Percentiles rank a stretch among this genome's conserved stretches.
Evolutionary conservation across 2,888 invertebrate genomes (phyloP).

Genomic region (Epiperipatus broadwayi): DNA sequence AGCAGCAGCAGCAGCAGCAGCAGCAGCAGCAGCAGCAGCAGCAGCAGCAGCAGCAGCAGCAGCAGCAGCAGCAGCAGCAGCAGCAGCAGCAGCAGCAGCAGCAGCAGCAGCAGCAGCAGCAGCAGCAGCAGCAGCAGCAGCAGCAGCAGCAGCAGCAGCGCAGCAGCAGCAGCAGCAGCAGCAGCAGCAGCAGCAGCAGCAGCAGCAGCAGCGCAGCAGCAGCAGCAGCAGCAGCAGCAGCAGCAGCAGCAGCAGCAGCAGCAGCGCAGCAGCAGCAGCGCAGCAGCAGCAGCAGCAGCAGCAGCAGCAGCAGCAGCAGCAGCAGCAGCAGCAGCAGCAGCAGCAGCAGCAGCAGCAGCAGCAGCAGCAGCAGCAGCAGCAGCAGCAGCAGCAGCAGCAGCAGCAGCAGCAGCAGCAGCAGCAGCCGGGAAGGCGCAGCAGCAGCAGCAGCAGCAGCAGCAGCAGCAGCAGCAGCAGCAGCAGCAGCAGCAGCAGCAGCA

Average conservation of each 20-base stretch:
- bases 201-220: too few relatives aligned
- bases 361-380: slow-evolving; percentile 3
- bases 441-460: slow-evolving; percentile 1
- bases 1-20: slow-evolving; percentile 11
- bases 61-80: slow-evolving; percentile 1
- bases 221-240: slow-evolving; percentile 1
- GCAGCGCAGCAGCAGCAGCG: too few relatives aligned
- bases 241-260: slow-evolving; percentile 3
- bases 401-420: slow-evolving; percentile 1
- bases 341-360: background rate
- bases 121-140: slow-evolving; percentile 1
- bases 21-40: slow-evolving; percentile 11
- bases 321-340: slow-evolving; percentile 4
- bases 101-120: slow-evolving; percentile 3
- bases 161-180: too few relatives aligned
- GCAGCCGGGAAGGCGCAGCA: background rate
- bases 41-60: slow-evolving; percentile 11
- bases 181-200: slow-evolving; percentile 17
- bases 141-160: slow-evolving; percentile 1
- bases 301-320: slow-evolving; percentile 11
- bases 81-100: slow-evolving; percentile 1
- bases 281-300: slow-evolving; percentile 14
- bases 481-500: slow-evolving; percentile 1
- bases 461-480: slow-evolving; percentile 11
- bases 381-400: slow-evolving; percentile 3